phyloP scores from a whole-genome alignment of 2,113 vertebrate genomes.

The Podocnemis expansa region DNA sequence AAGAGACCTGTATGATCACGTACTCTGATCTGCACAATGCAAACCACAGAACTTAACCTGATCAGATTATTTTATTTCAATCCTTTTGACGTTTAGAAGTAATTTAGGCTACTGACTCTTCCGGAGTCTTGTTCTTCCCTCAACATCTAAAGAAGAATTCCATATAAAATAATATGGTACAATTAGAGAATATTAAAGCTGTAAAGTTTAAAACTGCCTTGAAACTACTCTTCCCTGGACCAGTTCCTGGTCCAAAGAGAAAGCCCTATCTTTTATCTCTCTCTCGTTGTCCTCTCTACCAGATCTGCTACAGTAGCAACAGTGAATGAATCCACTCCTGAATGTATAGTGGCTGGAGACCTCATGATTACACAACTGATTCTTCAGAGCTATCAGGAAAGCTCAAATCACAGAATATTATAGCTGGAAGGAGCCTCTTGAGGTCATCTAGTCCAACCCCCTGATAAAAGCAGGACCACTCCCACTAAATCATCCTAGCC shows the following conservation, averaged over 20 bases:
- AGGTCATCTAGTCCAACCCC: too few relatives aligned
- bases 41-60: too few relatives aligned
- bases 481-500: too few relatives aligned
- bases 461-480: too few relatives aligned
- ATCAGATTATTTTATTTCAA: not conserved
- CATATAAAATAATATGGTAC: not conserved
- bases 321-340: not conserved
- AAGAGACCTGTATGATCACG: too few relatives aligned
- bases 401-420: too few relatives aligned
- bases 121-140: not conserved
- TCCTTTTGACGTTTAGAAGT: not conserved
- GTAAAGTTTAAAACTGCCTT: not conserved
- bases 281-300: not conserved
- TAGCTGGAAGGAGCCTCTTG: too few relatives aligned
- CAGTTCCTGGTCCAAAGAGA: not conserved
- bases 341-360: not conserved
- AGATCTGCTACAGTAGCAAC: not conserved
- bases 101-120: not conserved
- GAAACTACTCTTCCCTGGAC: not conserved
- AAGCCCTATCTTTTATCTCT: not conserved
- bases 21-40: too few relatives aligned
- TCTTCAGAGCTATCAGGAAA: not conserved
- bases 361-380: not conserved
- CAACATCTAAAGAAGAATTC: not conserved
- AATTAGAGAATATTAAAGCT: not conserved